Evolutionary conservation across 1,140 invertebrate genomes (phyloP), one percentile per base, ranked within the genome.

Genomic region (Eubasilissa regina): DNA sequence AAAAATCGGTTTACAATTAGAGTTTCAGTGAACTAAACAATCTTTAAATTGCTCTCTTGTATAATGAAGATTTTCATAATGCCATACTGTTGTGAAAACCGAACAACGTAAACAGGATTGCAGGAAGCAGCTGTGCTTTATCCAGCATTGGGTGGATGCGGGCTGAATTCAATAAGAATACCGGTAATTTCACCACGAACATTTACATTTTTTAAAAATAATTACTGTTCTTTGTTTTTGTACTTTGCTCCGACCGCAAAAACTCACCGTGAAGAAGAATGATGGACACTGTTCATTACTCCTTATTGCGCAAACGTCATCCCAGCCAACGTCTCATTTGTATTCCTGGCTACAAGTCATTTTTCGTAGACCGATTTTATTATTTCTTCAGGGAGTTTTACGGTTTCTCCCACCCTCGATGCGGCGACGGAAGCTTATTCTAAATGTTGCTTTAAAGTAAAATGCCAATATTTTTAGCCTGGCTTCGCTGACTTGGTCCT

Each of bases 281-380:
- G 64, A 68, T 68, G 64, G 11, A 68, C 43, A 10, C 15, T 17
- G 64, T 47, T 68, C 64, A 68, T 68, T 68, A 68, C 64, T 45
- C 44, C 45, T 68, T 68, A 68, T 68, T 68, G 44, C 19, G n/a
- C 44, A 45, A 15, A 45, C 64, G 44, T 45, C n/a, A 35, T 47
- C 64, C 64, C 25, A 35, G 44, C 64, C n/a, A 48, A 47, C 44
- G 17, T 68, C 64, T 68, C 44, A 68, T 68, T 68, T 15, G 64
- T 68, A 68, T 68, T 64, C 60, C 35, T 13, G 13, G 60, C 21
- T 43, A n/a, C 60, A 25, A 43, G 58, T 13, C 58, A 13, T 21
- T 25, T 13, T 19, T n/a, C 35, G n/a, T 43, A 9, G 64, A 45
- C 43, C 64, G 64, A 68, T 68, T 45, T 68, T 68, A 68, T 68